These are phyloP conservation scores for Sinocyclocheilus rhinocerous DNA, from an alignment of 2,113 vertebrate genomes.

Conservation along the genomic window DNA sequence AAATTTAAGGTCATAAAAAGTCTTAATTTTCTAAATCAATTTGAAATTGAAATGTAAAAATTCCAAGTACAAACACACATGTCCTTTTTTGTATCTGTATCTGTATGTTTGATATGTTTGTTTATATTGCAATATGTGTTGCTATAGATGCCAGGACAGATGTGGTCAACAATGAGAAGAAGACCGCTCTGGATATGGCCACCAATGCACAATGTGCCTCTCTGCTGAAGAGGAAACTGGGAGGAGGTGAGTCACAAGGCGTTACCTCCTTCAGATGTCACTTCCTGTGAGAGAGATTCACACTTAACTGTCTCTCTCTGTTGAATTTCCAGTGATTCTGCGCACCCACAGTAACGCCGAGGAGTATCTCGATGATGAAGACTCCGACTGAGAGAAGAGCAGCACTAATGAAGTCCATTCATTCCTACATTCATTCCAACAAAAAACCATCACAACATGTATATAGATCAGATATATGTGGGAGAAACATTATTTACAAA, in stretches of 20 bases:
- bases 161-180: slow-evolving; percentile 94
- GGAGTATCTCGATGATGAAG: slow-evolving; percentile 96
- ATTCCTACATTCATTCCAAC: slow-evolving; percentile 17
- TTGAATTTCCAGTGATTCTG: slow-evolving; percentile 56
- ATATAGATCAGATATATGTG: slow-evolving; percentile 8
- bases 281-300: neutral
- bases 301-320: neutral
- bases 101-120: neutral
- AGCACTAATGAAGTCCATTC: slow-evolving; percentile 1
- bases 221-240: slow-evolving; percentile 88
- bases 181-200: slow-evolving; percentile 94
- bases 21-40: too few species aligned
- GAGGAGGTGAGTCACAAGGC: slow-evolving; percentile 69
- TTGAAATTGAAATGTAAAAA: too few species aligned
- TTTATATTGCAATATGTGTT: slow-evolving; percentile 24
- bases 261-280: neutral
- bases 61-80: too few species aligned
- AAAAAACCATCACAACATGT: slow-evolving; percentile 18
- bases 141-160: slow-evolving; percentile 86
- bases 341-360: slow-evolving; percentile 91
- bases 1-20: neutral
- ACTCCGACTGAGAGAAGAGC: slow-evolving; percentile 84
- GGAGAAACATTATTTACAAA: neutral
- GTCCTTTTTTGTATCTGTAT: neutral
- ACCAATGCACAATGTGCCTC: slow-evolving; percentile 92